Conservation (phyloP, 2,797 vertebrate genomes). For the Megaceryle alcyon region DNA sequence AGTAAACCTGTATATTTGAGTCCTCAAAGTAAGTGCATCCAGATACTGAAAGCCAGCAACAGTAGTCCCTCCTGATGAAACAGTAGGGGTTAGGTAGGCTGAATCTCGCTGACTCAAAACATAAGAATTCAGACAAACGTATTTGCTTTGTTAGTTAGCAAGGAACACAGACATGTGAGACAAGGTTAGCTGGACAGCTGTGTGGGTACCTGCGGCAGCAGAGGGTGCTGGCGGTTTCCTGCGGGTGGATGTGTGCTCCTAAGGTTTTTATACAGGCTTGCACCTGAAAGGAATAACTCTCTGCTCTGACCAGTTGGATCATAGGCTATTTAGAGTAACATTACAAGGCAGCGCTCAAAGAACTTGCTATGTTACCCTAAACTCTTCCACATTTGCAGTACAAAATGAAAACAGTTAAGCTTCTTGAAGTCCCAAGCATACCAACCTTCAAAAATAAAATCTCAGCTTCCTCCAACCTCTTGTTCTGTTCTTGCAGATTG, state of each 20-base stretch:
- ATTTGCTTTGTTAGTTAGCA: neutral
- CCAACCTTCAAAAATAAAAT: neutral
- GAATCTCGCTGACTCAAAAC: neutral
- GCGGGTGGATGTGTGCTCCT: neutral
- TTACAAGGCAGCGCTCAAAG: neutral
- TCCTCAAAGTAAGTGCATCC: neutral
- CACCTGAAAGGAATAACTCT: constrained; percentile 42
- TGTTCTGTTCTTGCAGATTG: neutral
- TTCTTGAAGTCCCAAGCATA: neutral
- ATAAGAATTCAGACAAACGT: neutral
- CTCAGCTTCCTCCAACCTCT: neutral
- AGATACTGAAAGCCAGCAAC: neutral
- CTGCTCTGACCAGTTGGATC: neutral
- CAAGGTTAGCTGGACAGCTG: neutral
- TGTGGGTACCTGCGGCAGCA: constrained; percentile 3
- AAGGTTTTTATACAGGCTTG: constrained; percentile 55
- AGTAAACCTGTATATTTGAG: neutral
- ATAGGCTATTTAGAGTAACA: constrained; percentile 63
- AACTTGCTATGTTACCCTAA: neutral
- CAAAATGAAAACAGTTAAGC: neutral
- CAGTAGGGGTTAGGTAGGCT: neutral
- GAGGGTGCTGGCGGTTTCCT: neutral
- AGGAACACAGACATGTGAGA: accelerated
- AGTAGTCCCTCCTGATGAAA: accelerated
- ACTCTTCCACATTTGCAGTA: neutral